A percentile compares a stretch with the other conserved stretches of the same genome.
Conservation (phyloP, 1,140 invertebrate species). For the Potamilus streckersoni region DNA sequence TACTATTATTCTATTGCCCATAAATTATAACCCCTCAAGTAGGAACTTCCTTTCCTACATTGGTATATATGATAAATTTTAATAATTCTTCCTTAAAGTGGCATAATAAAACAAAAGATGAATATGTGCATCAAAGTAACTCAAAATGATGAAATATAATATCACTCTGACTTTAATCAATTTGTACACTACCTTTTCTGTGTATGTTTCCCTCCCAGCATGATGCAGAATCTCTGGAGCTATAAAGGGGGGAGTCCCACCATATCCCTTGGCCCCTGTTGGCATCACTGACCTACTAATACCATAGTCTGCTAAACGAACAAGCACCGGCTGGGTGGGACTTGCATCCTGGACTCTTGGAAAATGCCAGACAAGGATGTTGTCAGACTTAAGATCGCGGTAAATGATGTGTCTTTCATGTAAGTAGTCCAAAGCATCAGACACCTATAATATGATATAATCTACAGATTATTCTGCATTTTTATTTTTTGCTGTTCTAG, state of each 20-base stretch:
- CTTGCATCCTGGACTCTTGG: constrained; percentile 72
- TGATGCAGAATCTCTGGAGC: constrained; percentile 98
- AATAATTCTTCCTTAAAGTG: no score
- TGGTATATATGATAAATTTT: no score
- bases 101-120: no score
- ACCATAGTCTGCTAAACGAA: constrained; percentile 97
- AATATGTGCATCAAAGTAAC: no score
- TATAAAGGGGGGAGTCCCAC: constrained; percentile 91
- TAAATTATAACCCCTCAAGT: no score
- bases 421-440: constrained; percentile 94
- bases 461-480: no score
- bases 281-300: constrained; percentile 80
- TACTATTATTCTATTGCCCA: no score
- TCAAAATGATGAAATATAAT: no score
- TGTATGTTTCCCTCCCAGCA: constrained; percentile 99
- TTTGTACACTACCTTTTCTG: constrained; percentile 82
- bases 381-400: constrained; percentile 96
- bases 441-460: constrained; percentile 73
- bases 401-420: constrained; percentile 96
- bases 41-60: no score
- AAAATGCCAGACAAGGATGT: constrained; percentile 96
- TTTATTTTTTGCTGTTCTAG: no score
- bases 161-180: no score
- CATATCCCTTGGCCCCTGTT: constrained; percentile 90
- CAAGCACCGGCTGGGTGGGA: constrained; percentile 76